phyloP scores from a whole-genome alignment of 2,888 invertebrate species.

The Campaea margaritaria region DNA sequence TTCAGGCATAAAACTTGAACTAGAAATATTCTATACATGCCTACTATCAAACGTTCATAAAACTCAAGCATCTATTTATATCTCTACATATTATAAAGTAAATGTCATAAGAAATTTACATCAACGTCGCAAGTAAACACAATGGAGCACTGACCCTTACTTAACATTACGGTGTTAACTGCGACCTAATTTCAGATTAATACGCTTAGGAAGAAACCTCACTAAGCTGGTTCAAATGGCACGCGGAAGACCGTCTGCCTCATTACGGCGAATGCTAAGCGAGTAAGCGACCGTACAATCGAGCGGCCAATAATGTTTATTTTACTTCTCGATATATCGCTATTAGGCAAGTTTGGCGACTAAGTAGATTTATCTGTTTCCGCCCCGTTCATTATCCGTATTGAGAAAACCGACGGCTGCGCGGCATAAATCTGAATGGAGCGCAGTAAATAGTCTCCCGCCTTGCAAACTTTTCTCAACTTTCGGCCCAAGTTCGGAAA shows the following conservation, averaged over 20 bases:
- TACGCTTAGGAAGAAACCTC: slow-evolving; percentile 84
- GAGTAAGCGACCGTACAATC: slow-evolving; percentile 55
- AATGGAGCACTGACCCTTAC: slow-evolving; percentile 74
- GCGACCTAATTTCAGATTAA: slow-evolving; percentile 84
- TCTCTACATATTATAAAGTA: slow-evolving; percentile 25
- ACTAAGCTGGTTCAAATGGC: slow-evolving; percentile 82
- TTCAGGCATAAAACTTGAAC: no score
- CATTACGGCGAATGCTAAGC: slow-evolving; percentile 50
- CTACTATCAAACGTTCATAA: no score
- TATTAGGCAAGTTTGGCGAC: slow-evolving; percentile 79
- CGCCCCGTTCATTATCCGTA: slow-evolving; percentile 83
- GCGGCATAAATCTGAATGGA: slow-evolving; percentile 84
- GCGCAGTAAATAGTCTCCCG: slow-evolving; percentile 67
- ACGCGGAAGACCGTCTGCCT: slow-evolving; percentile 65
- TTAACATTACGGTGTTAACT: slow-evolving; percentile 76
- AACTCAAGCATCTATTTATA: background rate
- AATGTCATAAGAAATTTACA: slow-evolving; percentile 30
- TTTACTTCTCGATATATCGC: slow-evolving; percentile 70
- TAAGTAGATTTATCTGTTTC: slow-evolving; percentile 84
- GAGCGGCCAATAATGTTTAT: slow-evolving; percentile 57
- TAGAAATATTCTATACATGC: no score
- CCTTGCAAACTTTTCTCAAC: slow-evolving; percentile 63
- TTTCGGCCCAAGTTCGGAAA: slow-evolving; percentile 61
- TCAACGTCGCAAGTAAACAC: slow-evolving; percentile 35
- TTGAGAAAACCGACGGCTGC: slow-evolving; percentile 60